Evolutionary conservation across 1,140 invertebrate species (phyloP).

Genomic region (Rhyacophila brunnea): DNA sequence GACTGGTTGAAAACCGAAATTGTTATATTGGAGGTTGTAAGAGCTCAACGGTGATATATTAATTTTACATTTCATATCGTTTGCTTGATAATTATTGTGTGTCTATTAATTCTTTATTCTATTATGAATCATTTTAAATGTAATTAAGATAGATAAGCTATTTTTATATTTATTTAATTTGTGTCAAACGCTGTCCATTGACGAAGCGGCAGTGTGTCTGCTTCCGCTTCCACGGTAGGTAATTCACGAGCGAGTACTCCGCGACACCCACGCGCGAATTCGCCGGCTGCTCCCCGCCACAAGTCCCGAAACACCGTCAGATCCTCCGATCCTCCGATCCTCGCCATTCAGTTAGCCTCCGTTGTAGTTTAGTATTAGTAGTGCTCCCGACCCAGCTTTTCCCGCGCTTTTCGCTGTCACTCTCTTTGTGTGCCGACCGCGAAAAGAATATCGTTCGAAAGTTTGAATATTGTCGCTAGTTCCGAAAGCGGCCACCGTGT

Average conservation of each 20-base stretch:
- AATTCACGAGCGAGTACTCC: constrained; percentile 17
- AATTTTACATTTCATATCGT: too few species aligned
- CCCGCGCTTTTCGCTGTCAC: constrained; percentile 14
- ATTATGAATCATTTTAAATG: too few species aligned
- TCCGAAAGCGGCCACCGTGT: constrained; percentile 6
- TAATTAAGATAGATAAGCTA: too few species aligned
- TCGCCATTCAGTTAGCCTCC: constrained; percentile 11
- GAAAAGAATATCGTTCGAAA: neutral
- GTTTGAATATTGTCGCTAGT: neutral
- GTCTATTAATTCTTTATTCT: too few species aligned
- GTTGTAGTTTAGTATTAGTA: constrained; percentile 17
- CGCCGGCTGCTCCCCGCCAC: neutral
- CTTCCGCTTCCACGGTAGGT: constrained; percentile 5
- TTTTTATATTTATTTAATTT: too few species aligned
- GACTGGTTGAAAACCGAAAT: too few species aligned
- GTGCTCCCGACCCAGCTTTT: constrained; percentile 11
- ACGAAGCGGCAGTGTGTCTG: too few species aligned
- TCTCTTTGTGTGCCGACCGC: neutral
- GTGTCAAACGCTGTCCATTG: too few species aligned
- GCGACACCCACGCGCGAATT: constrained; percentile 7
- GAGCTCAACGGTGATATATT: too few species aligned
- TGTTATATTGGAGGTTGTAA: too few species aligned
- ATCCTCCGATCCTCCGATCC: constrained; percentile 1
- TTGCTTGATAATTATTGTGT: too few species aligned
- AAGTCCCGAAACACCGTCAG: too few species aligned